Percentiles rank a stretch among this genome's conserved stretches.
phyloP scores from a whole-genome alignment of 2,888 invertebrate species.

The Gortyna flavago region DNA sequence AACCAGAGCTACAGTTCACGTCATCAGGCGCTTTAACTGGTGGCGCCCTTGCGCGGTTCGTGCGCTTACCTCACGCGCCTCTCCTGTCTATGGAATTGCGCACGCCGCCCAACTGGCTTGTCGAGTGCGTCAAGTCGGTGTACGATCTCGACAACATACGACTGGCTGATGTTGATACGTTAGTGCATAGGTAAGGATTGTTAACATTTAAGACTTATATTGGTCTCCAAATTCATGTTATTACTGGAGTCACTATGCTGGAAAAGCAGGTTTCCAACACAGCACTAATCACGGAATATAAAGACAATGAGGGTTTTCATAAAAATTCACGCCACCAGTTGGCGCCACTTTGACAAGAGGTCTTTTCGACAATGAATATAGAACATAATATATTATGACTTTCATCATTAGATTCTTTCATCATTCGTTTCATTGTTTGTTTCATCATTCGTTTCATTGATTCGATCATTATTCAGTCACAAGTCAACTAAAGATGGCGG shows the following conservation, averaged over 20 bases:
- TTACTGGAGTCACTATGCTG: not conserved
- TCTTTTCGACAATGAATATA: not conserved
- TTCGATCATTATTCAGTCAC: too few species aligned
- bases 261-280: not conserved
- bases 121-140: conserved; percentile 97
- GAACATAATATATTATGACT: not conserved
- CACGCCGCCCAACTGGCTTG: conserved; percentile 98
- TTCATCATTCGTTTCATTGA: not conserved
- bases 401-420: not conserved
- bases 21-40: conserved; percentile 92
- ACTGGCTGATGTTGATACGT: conserved; percentile 96
- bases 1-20: conserved; percentile 96
- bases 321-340: not conserved
- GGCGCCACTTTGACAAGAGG: not conserved
- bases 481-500: too few species aligned
- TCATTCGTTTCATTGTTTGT: not conserved
- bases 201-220: not conserved
- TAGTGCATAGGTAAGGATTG: conserved; percentile 93
- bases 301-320: not conserved
- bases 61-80: conserved; percentile 97
- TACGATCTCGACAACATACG: conserved; percentile 99
- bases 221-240: not conserved
- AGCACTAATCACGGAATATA: not conserved
- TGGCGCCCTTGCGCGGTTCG: conserved; percentile 96
- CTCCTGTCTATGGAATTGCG: conserved; percentile 94